phyloP scores from a whole-genome alignment of 2,888 invertebrate genomes.

The Diadegma fenestrale region DNA sequence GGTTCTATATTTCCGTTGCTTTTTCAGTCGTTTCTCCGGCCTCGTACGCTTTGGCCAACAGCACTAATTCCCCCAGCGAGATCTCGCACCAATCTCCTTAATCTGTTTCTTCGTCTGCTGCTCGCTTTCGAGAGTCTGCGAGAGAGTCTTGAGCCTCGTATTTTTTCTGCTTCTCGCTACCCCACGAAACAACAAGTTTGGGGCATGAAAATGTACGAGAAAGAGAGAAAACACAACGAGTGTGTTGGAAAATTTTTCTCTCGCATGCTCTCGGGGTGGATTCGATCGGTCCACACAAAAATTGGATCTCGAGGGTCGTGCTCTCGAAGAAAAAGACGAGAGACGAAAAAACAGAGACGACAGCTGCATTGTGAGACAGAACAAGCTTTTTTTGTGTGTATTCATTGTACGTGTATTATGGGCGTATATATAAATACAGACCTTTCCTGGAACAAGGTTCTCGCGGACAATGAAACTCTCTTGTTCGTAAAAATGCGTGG shows the following conservation, averaged over 20 bases:
- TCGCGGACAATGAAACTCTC: constrained; percentile 36
- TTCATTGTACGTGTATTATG: not conserved
- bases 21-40: constrained; percentile 4
- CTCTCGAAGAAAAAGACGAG: constrained; percentile 22
- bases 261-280: constrained; percentile 5
- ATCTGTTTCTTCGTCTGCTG: constrained; percentile 9
- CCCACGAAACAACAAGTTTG: not conserved
- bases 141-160: not conserved
- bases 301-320: constrained; percentile 43
- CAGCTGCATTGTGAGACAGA: constrained; percentile 62
- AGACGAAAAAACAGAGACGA: constrained; percentile 27
- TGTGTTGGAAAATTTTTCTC: constrained; percentile 52
- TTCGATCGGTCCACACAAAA: constrained; percentile 19
- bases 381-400: constrained; percentile 9
- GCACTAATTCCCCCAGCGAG: constrained; percentile 28
- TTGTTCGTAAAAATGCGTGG: constrained; percentile 50
- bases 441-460: constrained; percentile 30
- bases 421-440: constrained; percentile 19
- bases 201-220: not conserved
- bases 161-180: not conserved
- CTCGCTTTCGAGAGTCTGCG: not conserved
- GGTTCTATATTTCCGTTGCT: constrained; percentile 22
- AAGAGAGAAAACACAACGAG: constrained; percentile 16
- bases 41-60: not conserved
- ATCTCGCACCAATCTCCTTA: constrained; percentile 51